These are phyloP conservation scores for Thryonomys swinderianus DNA, from an alignment of 2,113 vertebrate species.

Conservation along the genomic window DNA sequence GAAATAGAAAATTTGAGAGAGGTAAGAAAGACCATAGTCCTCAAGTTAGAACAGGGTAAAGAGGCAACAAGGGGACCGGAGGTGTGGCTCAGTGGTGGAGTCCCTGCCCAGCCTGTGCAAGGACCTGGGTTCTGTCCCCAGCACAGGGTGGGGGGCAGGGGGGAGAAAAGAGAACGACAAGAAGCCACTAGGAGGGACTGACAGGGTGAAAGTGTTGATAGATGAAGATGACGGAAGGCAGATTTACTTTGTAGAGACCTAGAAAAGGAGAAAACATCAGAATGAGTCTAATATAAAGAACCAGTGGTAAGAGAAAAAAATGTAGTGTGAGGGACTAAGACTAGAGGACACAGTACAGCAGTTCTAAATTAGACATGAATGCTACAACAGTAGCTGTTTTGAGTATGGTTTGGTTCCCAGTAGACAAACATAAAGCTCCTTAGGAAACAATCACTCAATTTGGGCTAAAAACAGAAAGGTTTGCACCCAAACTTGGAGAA, in stretches of 20 bases:
- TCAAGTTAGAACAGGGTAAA: not conserved
- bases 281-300: no score
- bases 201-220: not conserved
- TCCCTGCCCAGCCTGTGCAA: not conserved
- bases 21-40: not conserved
- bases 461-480: not conserved
- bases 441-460: not conserved
- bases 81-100: not conserved
- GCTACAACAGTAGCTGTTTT: not conserved
- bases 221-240: not conserved
- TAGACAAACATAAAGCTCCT: not conserved
- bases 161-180: not conserved
- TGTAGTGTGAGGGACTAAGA: accelerated
- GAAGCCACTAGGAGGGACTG: not conserved
- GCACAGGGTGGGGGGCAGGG: not conserved
- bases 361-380: not conserved
- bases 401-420: not conserved
- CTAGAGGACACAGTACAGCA: not conserved
- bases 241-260: not conserved
- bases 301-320: not conserved
- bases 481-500: not conserved
- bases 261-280: not conserved
- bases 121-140: not conserved
- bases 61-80: not conserved
- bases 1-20: not conserved